A percentile compares a stretch with the other conserved stretches of the same genome.
Conservation (phyloP, 2,797 vertebrate genomes). For the Allobates femoralis region DNA sequence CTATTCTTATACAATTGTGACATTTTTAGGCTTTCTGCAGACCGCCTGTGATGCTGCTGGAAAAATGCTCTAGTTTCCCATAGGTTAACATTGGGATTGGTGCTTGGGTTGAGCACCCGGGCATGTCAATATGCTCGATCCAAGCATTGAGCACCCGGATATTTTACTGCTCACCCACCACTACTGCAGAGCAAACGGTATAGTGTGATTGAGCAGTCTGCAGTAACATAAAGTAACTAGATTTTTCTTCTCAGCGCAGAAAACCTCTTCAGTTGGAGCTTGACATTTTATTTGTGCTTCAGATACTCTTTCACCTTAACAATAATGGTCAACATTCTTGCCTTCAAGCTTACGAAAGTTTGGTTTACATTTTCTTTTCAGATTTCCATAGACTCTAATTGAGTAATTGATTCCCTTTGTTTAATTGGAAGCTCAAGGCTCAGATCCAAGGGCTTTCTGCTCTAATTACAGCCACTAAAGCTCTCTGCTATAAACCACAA, state of each 20-base stretch:
- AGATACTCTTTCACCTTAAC: constrained; percentile 7
- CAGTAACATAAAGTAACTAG: too few relatives aligned
- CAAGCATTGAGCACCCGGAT: too few relatives aligned
- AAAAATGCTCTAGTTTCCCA: too few relatives aligned
- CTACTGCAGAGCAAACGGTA: too few relatives aligned
- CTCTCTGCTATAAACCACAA: constrained; percentile 42
- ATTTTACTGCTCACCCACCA: too few relatives aligned
- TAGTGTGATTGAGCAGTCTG: too few relatives aligned
- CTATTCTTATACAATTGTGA: too few relatives aligned
- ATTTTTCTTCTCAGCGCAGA: not conserved
- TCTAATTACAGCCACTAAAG: constrained; percentile 45
- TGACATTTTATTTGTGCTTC: not conserved
- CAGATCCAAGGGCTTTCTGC: constrained; percentile 40
- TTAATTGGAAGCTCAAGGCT: constrained; percentile 32
- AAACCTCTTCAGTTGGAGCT: not conserved
- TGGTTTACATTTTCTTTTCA: constrained; percentile 22
- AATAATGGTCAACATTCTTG: not conserved
- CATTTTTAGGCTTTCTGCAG: too few relatives aligned
- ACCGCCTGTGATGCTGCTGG: too few relatives aligned
- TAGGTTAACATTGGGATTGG: too few relatives aligned
- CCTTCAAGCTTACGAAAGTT: not conserved
- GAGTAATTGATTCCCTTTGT: constrained; percentile 53
- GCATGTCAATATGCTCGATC: too few relatives aligned
- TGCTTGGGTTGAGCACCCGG: too few relatives aligned
- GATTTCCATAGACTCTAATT: constrained; percentile 43